Conservation (phyloP, 2,113 vertebrate species). For the Hypanus sabinus region DNA sequence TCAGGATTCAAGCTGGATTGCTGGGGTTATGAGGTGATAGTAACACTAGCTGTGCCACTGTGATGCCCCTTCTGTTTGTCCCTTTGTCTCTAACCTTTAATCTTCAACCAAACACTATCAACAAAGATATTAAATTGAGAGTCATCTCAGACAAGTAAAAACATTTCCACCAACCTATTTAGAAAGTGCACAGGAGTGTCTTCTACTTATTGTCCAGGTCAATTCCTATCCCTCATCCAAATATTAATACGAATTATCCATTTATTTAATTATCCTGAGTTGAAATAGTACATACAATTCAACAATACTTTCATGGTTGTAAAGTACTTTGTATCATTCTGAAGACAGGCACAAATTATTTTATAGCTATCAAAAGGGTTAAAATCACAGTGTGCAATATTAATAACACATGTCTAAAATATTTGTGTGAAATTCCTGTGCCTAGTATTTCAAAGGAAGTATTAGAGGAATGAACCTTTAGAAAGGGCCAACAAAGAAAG, state of each 20-base stretch:
- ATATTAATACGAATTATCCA: background rate
- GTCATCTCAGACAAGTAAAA: background rate
- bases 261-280: background rate
- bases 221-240: background rate
- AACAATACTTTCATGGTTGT: background rate
- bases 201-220: background rate
- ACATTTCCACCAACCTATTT: background rate
- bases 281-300: background rate
- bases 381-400: slow-evolving; percentile 1
- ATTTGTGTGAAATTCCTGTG: slow-evolving; percentile 28
- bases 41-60: too few species aligned
- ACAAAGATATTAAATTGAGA: background rate
- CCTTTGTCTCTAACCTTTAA: too few species aligned
- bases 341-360: background rate
- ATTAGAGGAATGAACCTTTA: slow-evolving; percentile 11
- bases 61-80: too few species aligned
- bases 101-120: background rate
- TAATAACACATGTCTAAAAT: slow-evolving; percentile 19
- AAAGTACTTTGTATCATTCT: background rate
- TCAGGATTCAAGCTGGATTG: too few species aligned
- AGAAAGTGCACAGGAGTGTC: too few species aligned
- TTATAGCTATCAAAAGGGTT: background rate
- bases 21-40: too few species aligned
- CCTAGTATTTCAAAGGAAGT: slow-evolving; percentile 9
- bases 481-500: slow-evolving; percentile 2